Evolutionary conservation across 2,888 invertebrate species (phyloP), one percentile per base, ranked within the genome.

Genomic region (Cryptocephalus moraei): DNA sequence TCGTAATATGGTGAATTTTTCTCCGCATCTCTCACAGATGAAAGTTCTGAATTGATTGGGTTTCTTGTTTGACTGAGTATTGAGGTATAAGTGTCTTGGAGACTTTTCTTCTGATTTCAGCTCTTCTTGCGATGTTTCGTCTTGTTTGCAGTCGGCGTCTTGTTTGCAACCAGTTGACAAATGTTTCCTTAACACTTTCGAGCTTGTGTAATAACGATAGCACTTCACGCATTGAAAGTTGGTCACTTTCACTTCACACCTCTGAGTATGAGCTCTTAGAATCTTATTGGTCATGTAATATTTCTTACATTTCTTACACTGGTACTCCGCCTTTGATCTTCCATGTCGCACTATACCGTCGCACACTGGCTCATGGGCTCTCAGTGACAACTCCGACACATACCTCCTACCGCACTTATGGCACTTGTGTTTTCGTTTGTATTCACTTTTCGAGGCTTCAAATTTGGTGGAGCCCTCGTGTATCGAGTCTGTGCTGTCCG

Each of bases 21-120:
- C 46, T 10, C 49, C 42, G 49, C 65, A 65, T 14, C 60, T 48
- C 49, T 64, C 61, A 49, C 65, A 65, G n/a, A 40, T 48, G 13
- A 48, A 48, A 39, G 14, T 48, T 31, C 45, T 48, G 33, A 42
- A 42, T 36, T 36, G n/a, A 12, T 4, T 11, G n/a, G n/a, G n/a
- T 6, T 36, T 36, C 36, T 12, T 36, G 11, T 11, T 12, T 11
- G n/a, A n/a, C 12, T 36, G n/a, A 2, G 4, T n/a, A 12, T 36
- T n/a, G 36, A 6, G 6, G n/a, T 11, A 12, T 6, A 36, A 36
- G 12, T 36, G 4, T 6, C 22, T 22, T 22, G 22, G 22, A 22
- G 6, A 22, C 22, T 22, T 22, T 22, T 22, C 22, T 22, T 22
- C 22, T 11, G 36, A 36, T 36, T 36, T 36, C 4, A 2, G n/a